Evolutionary conservation across 2,888 invertebrate species (phyloP), one percentile per base, ranked within the genome.

Genomic region (Xestia rhomboidea): DNA sequence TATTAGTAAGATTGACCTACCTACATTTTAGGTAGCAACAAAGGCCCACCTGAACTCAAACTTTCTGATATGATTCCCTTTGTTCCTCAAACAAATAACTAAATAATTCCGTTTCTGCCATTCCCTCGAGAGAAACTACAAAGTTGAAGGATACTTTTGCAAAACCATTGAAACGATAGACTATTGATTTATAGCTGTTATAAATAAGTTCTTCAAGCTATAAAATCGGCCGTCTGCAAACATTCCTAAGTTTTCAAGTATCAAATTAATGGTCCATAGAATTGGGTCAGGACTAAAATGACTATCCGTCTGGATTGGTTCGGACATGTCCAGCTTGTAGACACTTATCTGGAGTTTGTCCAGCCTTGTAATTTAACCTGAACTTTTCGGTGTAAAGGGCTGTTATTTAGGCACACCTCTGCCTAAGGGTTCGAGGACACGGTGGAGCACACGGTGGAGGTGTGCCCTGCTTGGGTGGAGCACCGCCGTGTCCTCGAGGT

Each of bases 41-140:
- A 62, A 41, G 2, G 13, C 24, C 34, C 51, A 68, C 69, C 41
- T 62, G 15, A 46, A 60, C 18, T 18, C 15, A 41, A 18, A 44
- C 8, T 30, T 60, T 41, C 8, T 13, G 13, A 46, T 18, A 15
- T 38, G 7, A 44, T 30, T 69, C 27, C 38, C 30, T 38, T 18
- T 24, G 11, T 66, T 60, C 6, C 30, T 18, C 51, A 77, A 71
- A 57, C 15, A 57, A 57, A 71, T 71, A 64, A 8, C 38, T 2
- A 54, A 71, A 71, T 54, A 38, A 79, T 72, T 72, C 54, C 1
- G 49, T 60, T 57, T 41, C 80, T 41, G 13, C 18, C 15, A 41
- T 24, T 70, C 18, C 38, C 80, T 24, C 15, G 30, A 30, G 57
- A 66, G n/a, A 30, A 41, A 49, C 51, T 13, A n/a, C 24, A 11